Evolutionary conservation across 2,113 vertebrate species (phyloP).

Genomic region (Sylvicapra grimmia): DNA sequence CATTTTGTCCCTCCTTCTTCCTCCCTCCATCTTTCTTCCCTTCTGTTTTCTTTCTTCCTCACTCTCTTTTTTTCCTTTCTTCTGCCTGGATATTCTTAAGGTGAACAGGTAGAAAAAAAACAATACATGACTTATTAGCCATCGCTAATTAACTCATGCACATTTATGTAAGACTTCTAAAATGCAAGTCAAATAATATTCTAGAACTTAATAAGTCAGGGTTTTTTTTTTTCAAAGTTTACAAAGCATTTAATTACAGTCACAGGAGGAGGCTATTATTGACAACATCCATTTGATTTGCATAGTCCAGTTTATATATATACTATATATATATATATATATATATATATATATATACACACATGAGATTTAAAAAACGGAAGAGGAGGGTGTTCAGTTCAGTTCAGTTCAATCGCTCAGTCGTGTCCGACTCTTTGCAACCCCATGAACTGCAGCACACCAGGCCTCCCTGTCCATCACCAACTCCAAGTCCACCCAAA

Average conservation of each 20-base stretch:
- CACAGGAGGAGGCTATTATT: neutral
- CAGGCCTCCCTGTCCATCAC: no score
- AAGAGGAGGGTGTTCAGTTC: neutral
- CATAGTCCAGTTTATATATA: neutral
- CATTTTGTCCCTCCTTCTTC: neutral
- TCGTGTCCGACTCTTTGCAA: no score
- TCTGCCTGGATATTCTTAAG: neutral
- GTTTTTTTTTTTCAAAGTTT: neutral
- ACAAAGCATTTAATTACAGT: neutral
- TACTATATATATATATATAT: neutral
- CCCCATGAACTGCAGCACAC: no score
- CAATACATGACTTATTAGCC: neutral
- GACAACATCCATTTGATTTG: neutral
- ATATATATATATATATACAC: neutral
- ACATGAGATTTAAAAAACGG: neutral
- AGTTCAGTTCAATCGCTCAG: neutral
- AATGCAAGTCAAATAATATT: neutral
- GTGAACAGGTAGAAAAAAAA: neutral
- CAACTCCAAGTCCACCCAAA: no score
- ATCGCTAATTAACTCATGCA: neutral
- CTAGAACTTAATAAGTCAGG: neutral
- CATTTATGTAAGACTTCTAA: neutral
- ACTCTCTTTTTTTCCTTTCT: neutral
- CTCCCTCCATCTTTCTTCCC: no score
- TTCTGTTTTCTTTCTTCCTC: no score